Evolutionary conservation across 2,113 vertebrate genomes (phyloP).

Genomic region (Spheniscus mendiculus): DNA sequence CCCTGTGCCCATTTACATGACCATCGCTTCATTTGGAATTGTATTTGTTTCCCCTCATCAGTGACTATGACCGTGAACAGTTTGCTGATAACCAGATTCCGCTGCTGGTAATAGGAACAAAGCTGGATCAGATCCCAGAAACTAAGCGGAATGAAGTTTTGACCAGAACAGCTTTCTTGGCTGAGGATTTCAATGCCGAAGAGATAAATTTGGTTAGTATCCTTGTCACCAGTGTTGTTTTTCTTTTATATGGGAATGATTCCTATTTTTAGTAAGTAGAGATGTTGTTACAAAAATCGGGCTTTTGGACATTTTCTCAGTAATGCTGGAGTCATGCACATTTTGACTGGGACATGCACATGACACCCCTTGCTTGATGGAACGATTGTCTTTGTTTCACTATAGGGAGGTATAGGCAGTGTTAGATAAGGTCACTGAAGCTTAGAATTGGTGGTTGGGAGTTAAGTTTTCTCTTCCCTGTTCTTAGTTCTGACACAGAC

Average conservation of each 20-base stretch:
- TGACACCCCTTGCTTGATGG: neutral
- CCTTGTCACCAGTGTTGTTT: neutral
- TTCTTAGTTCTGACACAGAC: neutral
- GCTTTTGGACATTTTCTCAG: neutral
- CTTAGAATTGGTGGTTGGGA: neutral
- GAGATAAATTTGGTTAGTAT: slow-evolving; percentile 94
- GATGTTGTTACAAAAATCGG: neutral
- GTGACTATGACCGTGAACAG: slow-evolving; percentile 94
- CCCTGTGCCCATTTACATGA: neutral
- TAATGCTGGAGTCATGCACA: neutral
- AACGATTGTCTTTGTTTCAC: neutral
- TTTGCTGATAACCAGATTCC: slow-evolving; percentile 96
- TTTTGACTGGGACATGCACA: too few relatives aligned
- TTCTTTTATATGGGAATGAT: neutral
- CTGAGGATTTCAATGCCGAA: slow-evolving; percentile 97
- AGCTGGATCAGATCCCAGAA: slow-evolving; percentile 96
- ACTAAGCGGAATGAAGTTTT: slow-evolving; percentile 91
- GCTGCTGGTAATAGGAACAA: slow-evolving; percentile 94
- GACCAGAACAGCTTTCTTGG: slow-evolving; percentile 92
- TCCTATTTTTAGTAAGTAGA: neutral
- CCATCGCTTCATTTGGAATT: neutral
- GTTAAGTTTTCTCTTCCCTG: neutral
- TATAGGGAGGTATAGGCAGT: neutral
- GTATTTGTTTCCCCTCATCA: slow-evolving; percentile 50
- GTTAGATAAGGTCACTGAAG: neutral